Conservation (phyloP, 2,888 invertebrate species). For the Fabriciana adippe region DNA sequence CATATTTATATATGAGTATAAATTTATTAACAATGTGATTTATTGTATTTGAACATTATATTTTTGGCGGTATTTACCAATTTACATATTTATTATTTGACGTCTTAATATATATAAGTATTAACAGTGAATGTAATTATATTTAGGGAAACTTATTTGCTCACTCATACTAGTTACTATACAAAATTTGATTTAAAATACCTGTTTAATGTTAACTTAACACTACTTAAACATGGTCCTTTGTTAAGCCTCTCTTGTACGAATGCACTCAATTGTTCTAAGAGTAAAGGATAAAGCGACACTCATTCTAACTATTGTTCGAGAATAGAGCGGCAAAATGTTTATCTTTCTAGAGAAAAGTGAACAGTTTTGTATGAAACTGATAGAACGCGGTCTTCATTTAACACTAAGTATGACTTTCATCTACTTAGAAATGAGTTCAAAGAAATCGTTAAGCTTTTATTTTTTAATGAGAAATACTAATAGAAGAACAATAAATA, state of each 20-base stretch:
- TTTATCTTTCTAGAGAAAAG: slow-evolving; percentile 38
- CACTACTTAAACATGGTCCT: slow-evolving; percentile 33
- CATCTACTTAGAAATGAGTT: background rate
- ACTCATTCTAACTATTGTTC: slow-evolving; percentile 37
- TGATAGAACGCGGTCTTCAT: slow-evolving; percentile 28
- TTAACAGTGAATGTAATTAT: too few relatives aligned
- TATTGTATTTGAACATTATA: too few relatives aligned
- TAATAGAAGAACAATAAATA: too few relatives aligned
- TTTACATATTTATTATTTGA: too few relatives aligned
- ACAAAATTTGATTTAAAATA: slow-evolving; percentile 16
- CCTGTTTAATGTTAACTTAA: slow-evolving; percentile 33
- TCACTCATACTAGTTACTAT: background rate
- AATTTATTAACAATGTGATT: too few relatives aligned
- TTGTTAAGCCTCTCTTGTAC: slow-evolving; percentile 42
- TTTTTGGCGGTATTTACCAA: too few relatives aligned
- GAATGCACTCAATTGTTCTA: slow-evolving; percentile 38
- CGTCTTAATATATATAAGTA: too few relatives aligned
- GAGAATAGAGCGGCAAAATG: slow-evolving; percentile 31
- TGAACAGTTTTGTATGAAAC: slow-evolving; percentile 36
- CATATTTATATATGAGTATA: too few relatives aligned
- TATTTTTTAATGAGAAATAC: too few relatives aligned
- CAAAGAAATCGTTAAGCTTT: too few relatives aligned
- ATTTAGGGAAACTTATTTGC: too few relatives aligned
- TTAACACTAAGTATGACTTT: slow-evolving; percentile 17
- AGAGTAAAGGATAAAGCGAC: slow-evolving; percentile 35